Evolutionary conservation across 2,888 invertebrate genomes (phyloP), one percentile per base, ranked within the genome.

Genomic region (Chouioia cunea): DNA sequence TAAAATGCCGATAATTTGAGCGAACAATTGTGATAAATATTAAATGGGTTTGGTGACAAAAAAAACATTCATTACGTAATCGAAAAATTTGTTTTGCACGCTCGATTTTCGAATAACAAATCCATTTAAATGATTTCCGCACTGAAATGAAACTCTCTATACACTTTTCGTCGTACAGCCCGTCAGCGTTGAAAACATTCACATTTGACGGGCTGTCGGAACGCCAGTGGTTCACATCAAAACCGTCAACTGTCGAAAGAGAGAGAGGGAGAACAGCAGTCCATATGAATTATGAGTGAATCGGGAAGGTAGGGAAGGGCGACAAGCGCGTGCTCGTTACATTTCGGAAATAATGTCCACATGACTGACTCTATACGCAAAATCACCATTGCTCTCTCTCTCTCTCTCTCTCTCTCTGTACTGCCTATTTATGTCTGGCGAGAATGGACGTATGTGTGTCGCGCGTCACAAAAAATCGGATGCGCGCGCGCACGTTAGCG

Each of bases 191-290:
- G 75, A 79, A 80, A 81, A 82, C 79, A 79, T 83, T 82, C 78
- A 80, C 78, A 79, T 80, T 81, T 83, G 83, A 83, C 82, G 81
- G 78, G 36, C 80, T 81, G 83, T 84, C 83, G 78, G 76, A 8
- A 27, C 76, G 14, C 50, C 18, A 78, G 79, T 79, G 75, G 79
- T 80, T 79, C 78, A 78, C 79, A 79, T 84, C 82, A 81, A 77
- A 77, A 73, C 77, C 80, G 81, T 83, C 82, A 82, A 77, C 80
- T 77, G 81, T 81, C 82, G 82, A 81, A 76, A 1, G 4, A 6
- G 36, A 36, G 10, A 81, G 76, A 1, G 4, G 10, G 36, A 36
- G 10, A 81, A 76, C 79, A 79, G 79, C 81, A 77, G 79, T 79
- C 79, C 78, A 79, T 76, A 79, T 79, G 79, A 83, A 84, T 83